Evolutionary conservation across 1,140 invertebrate genomes (phyloP), one percentile per base, ranked within the genome.

Genomic region (Aethina tumida): DNA sequence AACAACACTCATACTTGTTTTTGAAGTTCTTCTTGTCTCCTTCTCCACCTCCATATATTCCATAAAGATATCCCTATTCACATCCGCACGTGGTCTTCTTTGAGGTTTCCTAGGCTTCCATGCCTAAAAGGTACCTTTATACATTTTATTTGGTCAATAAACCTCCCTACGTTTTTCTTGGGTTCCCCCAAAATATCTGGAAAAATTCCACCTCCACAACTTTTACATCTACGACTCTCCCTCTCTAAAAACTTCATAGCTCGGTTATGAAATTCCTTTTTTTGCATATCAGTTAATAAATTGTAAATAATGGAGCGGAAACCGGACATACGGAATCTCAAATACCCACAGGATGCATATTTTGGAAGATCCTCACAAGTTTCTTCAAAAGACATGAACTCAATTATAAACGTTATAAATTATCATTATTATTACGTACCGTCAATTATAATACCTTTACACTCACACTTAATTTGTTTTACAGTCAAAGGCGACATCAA

Each of bases 221-320:
- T 42, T 1, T 29, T 38, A 39, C 74, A 75, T 25, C 68, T 61
- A 33, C 58, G 61, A 0, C 70, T 69, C 43, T 69, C 65, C 15
- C 65, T 61, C 47, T 69, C 68, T 2, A 76, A 43, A 45, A 65
- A 74, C 28, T 65, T 58, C 3, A 74, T 45, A 0, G 72, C 69
- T 37, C 67, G 64, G 3, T 52, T 60, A 34, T 76, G 73, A 47
- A 74, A 64, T 35, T 74, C 70, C 17, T 51, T 55, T 53, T 64
- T 74, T 49, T 75, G 73, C 48, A 54, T 64, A 39, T 73, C 70
- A 3, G 71, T 73, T 8, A 75, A 53, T 19, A 74, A 44, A 47
- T 64, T 70, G 44, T 75, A 75, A 15, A 68, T 73, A 1, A 65
- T 69, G 15, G 68, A 64, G 5, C 66, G 59, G 47, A 74, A 74